Conservation (phyloP, 1,140 invertebrate species). For the Gryon sp. region DNA sequence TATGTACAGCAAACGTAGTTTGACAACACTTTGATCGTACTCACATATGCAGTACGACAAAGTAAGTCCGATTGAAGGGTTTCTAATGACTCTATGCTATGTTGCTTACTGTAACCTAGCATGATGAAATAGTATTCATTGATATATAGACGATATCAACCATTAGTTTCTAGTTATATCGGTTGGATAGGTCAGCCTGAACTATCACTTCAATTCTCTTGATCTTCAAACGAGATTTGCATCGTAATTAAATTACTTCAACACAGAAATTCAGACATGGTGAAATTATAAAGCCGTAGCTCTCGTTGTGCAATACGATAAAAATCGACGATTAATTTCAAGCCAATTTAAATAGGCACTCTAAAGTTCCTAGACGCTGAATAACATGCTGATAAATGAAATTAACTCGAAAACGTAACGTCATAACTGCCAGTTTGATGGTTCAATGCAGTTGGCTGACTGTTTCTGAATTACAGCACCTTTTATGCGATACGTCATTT, state of each 20-base stretch:
- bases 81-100: slow-evolving; percentile 23
- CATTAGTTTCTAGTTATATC: slow-evolving; percentile 14
- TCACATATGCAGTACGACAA: slow-evolving; percentile 11
- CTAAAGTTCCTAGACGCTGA: too few relatives aligned
- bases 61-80: slow-evolving; percentile 25
- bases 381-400: slow-evolving; percentile 5
- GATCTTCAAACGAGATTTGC: not conserved
- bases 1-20: slow-evolving; percentile 10
- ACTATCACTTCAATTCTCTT: slow-evolving; percentile 8
- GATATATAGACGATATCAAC: slow-evolving; percentile 19
- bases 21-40: slow-evolving; percentile 43
- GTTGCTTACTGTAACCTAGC: slow-evolving; percentile 26
- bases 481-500: slow-evolving; percentile 63
- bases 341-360: not conserved
- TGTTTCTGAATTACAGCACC: slow-evolving; percentile 59
- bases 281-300: too few relatives aligned
- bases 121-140: slow-evolving; percentile 25
- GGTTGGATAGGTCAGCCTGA: too few relatives aligned
- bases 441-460: slow-evolving; percentile 43
- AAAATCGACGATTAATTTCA: not conserved
- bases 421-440: slow-evolving; percentile 15
- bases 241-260: slow-evolving; percentile 1
- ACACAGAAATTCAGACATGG: too few relatives aligned
- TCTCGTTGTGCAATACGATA: too few relatives aligned
- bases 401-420: slow-evolving; percentile 41